Evolutionary conservation across 1,140 invertebrate species (phyloP).

Genomic region (Pollicipes pollicipes): DNA sequence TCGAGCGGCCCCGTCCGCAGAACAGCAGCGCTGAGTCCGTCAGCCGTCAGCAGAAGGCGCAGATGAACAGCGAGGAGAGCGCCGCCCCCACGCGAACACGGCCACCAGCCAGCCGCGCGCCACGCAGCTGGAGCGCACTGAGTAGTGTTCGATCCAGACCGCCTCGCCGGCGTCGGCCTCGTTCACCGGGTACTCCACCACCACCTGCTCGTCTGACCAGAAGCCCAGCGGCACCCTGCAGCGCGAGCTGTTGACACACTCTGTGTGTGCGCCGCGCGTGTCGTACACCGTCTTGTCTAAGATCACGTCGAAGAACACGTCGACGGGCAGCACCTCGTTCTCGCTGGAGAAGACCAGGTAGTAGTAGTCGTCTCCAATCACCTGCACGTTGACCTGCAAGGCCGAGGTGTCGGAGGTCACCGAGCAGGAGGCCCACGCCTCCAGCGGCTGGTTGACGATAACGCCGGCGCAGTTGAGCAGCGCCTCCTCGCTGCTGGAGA

Average conservation of each 20-base stretch:
- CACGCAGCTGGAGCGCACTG: not conserved
- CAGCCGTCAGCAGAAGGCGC: not conserved
- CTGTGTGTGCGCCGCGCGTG: conserved; percentile 29
- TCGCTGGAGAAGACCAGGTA: conserved; percentile 66
- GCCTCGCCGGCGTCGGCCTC: conserved; percentile 22
- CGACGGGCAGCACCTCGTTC: conserved; percentile 39
- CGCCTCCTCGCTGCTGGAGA: conserved; percentile 54
- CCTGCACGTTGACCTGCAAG: conserved; percentile 25
- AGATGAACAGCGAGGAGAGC: not conserved
- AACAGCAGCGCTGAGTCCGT: no score
- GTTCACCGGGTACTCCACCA: conserved; percentile 21
- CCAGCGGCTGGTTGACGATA: conserved; percentile 47
- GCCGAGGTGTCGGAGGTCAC: conserved; percentile 20
- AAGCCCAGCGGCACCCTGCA: conserved; percentile 46
- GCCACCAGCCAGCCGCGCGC: not conserved
- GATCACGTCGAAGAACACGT: conserved; percentile 37
- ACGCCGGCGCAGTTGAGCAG: conserved; percentile 50
- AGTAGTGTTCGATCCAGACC: conserved; percentile 21
- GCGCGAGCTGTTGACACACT: conserved; percentile 36
- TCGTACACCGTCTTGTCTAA: conserved; percentile 49
- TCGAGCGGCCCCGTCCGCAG: no score
- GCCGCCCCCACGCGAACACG: not conserved
- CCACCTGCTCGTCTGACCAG: conserved; percentile 43
- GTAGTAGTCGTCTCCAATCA: conserved; percentile 53
- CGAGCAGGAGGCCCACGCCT: conserved; percentile 38